Evolutionary conservation across 2,113 vertebrate species (phyloP).

Genomic region (Morone chrysops): DNA sequence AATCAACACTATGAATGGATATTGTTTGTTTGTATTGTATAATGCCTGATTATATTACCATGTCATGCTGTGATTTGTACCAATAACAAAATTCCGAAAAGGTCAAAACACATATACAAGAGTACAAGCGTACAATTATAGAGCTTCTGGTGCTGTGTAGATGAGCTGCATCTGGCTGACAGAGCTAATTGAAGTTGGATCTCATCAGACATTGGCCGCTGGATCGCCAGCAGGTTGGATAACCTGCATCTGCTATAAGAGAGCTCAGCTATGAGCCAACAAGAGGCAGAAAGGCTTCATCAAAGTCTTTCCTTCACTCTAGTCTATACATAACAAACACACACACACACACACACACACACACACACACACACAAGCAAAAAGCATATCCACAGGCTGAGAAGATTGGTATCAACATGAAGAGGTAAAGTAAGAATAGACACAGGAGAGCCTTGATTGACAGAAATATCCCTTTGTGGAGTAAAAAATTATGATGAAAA

Average conservation of each 20-base stretch:
- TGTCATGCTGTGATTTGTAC: not conserved
- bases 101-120: no score
- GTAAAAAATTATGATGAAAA: slow-evolving; percentile 13
- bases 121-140: no score
- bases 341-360: not conserved
- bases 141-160: not conserved
- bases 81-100: no score
- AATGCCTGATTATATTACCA: no score
- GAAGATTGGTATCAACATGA: not conserved
- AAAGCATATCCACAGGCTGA: not conserved
- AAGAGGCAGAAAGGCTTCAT: not conserved
- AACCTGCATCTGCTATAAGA: not conserved
- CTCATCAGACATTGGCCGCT: not conserved
- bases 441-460: not conserved
- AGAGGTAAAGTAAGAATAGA: not conserved
- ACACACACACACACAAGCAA: not conserved
- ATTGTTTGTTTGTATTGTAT: not conserved
- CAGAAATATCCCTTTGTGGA: slow-evolving; percentile 19
- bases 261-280: not conserved
- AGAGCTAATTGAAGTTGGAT: not conserved
- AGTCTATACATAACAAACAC: no score
- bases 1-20: not conserved
- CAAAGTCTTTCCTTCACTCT: no score
- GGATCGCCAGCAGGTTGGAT: not conserved
- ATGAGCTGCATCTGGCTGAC: not conserved